phyloP scores from a whole-genome alignment of 2,113 vertebrate genomes.

The Accipiter cooperii region DNA sequence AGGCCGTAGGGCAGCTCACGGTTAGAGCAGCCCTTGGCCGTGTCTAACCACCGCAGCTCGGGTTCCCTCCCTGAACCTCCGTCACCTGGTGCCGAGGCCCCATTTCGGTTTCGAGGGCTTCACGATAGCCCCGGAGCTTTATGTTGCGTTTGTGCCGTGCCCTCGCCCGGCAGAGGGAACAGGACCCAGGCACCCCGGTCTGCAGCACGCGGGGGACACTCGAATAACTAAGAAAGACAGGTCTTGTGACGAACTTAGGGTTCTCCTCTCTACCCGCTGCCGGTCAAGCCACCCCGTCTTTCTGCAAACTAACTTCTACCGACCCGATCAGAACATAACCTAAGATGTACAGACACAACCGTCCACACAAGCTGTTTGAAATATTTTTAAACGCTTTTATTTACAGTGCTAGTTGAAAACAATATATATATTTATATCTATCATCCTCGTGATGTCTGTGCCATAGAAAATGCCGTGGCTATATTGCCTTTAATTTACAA shows the following conservation, averaged over 20 bases:
- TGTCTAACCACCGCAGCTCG: fast-evolving
- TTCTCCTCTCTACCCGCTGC: neutral
- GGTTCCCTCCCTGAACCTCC: neutral
- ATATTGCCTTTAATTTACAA: slow-evolving; percentile 66
- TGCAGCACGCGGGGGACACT: fast-evolving
- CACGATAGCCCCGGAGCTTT: neutral
- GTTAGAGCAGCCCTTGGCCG: fast-evolving
- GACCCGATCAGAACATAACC: fast-evolving
- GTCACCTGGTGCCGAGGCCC: fast-evolving
- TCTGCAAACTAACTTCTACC: neutral
- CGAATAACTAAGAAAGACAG: fast-evolving
- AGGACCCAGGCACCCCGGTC: fast-evolving
- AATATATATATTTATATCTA: slow-evolving; percentile 73
- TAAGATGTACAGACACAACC: neutral
- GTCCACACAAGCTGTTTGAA: neutral
- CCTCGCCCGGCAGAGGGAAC: neutral
- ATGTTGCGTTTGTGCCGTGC: fast-evolving
- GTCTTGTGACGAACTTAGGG: neutral
- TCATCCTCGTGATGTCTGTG: slow-evolving; percentile 63
- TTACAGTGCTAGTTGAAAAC: slow-evolving; percentile 71
- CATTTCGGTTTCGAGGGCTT: fast-evolving
- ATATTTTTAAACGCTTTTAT: slow-evolving; percentile 70
- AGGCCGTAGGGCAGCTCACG: fast-evolving
- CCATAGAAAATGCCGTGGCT: slow-evolving; percentile 68
- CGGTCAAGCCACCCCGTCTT: neutral